Conservation (phyloP, 37 sponge, comb jelly and placozoan genomes). For the Sycon ciliatum region DNA sequence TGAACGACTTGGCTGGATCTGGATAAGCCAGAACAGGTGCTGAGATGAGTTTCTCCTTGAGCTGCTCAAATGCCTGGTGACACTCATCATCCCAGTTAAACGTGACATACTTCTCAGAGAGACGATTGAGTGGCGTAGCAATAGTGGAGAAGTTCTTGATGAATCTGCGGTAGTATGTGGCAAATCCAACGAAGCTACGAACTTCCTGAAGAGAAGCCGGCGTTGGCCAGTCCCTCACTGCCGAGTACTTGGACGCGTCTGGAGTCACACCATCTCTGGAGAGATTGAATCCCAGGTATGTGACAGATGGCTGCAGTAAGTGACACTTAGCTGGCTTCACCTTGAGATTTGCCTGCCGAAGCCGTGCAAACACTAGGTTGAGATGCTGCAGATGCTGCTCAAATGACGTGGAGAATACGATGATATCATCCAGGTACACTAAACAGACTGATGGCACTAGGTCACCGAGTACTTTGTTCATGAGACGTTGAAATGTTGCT, state of each 20-base stretch:
- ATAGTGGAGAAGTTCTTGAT: constrained; percentile 22
- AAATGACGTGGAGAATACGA: constrained; percentile 25
- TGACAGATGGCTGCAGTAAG: constrained; percentile 5
- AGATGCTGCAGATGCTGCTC: constrained; percentile 32
- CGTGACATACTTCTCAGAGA: constrained; percentile 28
- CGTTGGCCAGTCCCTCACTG: constrained; percentile 8
- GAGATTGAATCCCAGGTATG: constrained; percentile 25
- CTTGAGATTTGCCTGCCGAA: constrained; percentile 31
- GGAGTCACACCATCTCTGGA: constrained; percentile 23
- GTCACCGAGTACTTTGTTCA: constrained; percentile 38
- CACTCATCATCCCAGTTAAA: constrained; percentile 32
- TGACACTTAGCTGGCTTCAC: constrained; percentile 25
- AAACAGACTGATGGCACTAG: constrained; percentile 5
- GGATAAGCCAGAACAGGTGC: constrained; percentile 40
- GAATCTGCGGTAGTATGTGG: constrained; percentile 44
- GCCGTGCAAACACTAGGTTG: constrained; percentile 15
- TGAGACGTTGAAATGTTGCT: constrained; percentile 46
- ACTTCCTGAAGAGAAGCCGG: neutral
- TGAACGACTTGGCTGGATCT: constrained; percentile 14
- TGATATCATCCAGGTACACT: constrained; percentile 47
- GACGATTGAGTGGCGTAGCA: constrained; percentile 31
- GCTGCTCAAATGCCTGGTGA: constrained; percentile 32
- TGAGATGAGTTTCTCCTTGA: constrained; percentile 27
- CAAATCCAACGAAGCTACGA: constrained; percentile 1
- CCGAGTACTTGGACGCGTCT: constrained; percentile 22